These are phyloP conservation scores for Nyleta sp. DNA, from an alignment of 2,888 invertebrate species.

Conservation along the genomic window DNA sequence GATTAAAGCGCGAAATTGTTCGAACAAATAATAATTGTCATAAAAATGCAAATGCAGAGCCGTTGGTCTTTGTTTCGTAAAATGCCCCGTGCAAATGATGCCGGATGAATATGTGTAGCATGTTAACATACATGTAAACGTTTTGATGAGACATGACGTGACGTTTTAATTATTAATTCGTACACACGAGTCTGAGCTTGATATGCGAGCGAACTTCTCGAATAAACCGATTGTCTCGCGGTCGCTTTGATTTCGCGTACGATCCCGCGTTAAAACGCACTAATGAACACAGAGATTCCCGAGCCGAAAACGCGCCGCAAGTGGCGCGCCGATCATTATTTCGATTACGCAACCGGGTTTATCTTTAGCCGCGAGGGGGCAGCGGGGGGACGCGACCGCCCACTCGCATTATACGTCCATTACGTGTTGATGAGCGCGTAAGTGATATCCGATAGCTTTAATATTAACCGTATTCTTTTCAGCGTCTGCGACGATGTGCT, in stretches of 20 bases:
- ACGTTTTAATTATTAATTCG: constrained; percentile 54
- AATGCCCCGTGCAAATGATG: constrained; percentile 19
- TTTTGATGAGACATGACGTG: constrained; percentile 41
- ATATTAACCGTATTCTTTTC: constrained; percentile 50
- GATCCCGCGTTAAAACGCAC: constrained; percentile 10
- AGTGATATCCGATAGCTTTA: constrained; percentile 64
- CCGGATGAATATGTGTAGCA: no score
- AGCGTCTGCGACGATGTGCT: constrained; percentile 24
- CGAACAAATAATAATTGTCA: no score
- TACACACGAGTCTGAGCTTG: constrained; percentile 22
- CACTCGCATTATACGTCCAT: constrained; percentile 51
- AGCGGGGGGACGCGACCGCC: no score
- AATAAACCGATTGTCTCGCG: constrained; percentile 47
- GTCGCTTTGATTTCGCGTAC: constrained; percentile 35
- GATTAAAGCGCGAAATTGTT: no score
- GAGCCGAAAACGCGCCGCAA: constrained; percentile 25
- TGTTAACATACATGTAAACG: constrained; percentile 40
- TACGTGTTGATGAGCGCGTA: constrained; percentile 61
- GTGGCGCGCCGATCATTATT: constrained; percentile 35
- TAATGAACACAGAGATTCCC: constrained; percentile 34
- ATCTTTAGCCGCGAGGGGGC: no score
- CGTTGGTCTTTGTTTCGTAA: constrained; percentile 12
- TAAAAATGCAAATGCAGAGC: neutral
- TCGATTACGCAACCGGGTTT: constrained; percentile 35
- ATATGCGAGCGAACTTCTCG: constrained; percentile 33